Percentiles rank a stretch among this genome's conserved stretches.
Evolutionary conservation across 2,888 invertebrate genomes (phyloP).

Genomic region (Athripsodes cinereus): DNA sequence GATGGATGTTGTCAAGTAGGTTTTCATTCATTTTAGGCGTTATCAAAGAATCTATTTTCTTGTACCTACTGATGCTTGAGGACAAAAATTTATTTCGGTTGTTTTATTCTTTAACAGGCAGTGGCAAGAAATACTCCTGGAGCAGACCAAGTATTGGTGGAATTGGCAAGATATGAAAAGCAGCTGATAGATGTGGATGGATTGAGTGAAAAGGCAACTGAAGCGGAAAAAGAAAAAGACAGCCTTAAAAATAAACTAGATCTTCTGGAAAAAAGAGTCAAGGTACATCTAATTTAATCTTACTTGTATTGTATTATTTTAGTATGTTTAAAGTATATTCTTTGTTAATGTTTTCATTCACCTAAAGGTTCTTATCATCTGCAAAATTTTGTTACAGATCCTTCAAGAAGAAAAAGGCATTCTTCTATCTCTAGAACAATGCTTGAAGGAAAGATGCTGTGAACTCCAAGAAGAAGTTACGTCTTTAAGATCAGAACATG

Average conservation of each 20-base stretch:
- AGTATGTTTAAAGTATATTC: background rate
- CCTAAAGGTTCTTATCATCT: background rate
- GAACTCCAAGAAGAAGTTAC: conserved; percentile 68
- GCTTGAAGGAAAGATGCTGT: conserved; percentile 68
- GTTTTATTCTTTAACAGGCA: conserved; percentile 43
- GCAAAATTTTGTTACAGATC: conserved; percentile 47
- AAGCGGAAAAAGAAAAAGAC: conserved; percentile 62
- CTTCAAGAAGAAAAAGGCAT: conserved; percentile 74
- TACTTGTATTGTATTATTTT: background rate
- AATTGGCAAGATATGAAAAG: conserved; percentile 71
- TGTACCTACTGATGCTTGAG: too few relatives aligned
- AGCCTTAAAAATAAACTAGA: conserved; percentile 61
- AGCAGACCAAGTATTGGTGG: conserved; percentile 57
- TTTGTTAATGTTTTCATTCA: background rate
- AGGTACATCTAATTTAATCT: conserved; percentile 36
- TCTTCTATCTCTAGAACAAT: conserved; percentile 64
- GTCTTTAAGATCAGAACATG: conserved; percentile 51
- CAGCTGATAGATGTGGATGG: conserved; percentile 75
- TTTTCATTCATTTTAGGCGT: too few relatives aligned
- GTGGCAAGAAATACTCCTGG: conserved; percentile 58
- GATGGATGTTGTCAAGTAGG: too few relatives aligned
- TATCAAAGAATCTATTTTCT: too few relatives aligned
- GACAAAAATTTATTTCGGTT: background rate
- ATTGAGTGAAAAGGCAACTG: conserved; percentile 61
- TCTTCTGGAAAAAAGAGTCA: conserved; percentile 64